These are phyloP conservation scores for Lineus longissimus DNA, from an alignment of 1,140 invertebrate species.

Conservation along the genomic window DNA sequence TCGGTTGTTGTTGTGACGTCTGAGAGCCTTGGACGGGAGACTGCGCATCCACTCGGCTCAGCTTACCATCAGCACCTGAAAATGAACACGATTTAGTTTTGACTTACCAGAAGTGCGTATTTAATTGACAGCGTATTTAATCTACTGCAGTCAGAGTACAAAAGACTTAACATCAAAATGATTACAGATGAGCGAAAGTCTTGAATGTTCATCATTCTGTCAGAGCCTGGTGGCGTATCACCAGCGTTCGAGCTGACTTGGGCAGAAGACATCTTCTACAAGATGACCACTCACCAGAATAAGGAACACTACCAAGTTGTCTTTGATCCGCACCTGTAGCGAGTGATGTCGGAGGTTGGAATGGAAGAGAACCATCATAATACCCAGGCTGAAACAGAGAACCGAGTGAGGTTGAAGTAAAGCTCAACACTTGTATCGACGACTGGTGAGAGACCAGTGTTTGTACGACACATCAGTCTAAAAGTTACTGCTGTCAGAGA, in stretches of 20 bases:
- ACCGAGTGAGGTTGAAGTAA: constrained; percentile 8
- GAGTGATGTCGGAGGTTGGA: constrained; percentile 62
- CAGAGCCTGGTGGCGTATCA: too few relatives aligned
- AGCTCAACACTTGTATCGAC: background rate
- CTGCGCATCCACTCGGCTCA: constrained; percentile 76
- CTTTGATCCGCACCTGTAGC: constrained; percentile 60
- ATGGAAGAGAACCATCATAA: constrained; percentile 59
- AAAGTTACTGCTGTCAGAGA: too few relatives aligned
- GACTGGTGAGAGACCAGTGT: background rate
- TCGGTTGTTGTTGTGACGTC: constrained; percentile 65
- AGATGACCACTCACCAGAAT: constrained; percentile 58
- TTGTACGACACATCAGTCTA: background rate
- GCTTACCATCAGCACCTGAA: constrained; percentile 67
- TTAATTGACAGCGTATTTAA: too few relatives aligned
- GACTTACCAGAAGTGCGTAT: too few relatives aligned
- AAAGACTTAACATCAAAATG: too few relatives aligned
- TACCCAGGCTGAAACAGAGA: constrained; percentile 55
- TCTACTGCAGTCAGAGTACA: too few relatives aligned
- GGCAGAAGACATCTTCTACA: too few relatives aligned
- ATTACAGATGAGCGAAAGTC: too few relatives aligned
- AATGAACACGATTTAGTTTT: too few relatives aligned
- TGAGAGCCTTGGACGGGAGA: constrained; percentile 71
- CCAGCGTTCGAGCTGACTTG: too few relatives aligned
- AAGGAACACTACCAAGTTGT: constrained; percentile 67
- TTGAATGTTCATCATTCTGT: too few relatives aligned